A percentile compares a stretch with the other conserved stretches of the same genome.
phyloP scores from a whole-genome alignment of 37 sponge, comb jelly and placozoan genomes.

The Amphimedon queenslandica region DNA sequence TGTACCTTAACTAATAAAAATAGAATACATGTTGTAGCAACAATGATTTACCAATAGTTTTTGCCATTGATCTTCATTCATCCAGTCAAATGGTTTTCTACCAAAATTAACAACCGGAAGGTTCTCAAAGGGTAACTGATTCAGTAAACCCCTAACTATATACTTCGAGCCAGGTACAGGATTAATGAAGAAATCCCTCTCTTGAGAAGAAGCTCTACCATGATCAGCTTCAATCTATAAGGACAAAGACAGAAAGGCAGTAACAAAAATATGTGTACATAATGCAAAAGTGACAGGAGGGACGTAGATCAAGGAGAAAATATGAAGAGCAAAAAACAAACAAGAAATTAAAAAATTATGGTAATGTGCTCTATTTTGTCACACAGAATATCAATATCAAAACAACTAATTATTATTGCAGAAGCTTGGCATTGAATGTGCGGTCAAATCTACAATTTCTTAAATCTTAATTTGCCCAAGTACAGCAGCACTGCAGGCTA shows the following conservation, averaged over 20 bases:
- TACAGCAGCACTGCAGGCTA: too few relatives aligned
- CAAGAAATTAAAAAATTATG: too few relatives aligned
- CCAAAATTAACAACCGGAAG: slow-evolving; percentile 30
- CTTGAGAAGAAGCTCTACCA: slow-evolving; percentile 41
- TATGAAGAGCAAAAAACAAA: too few relatives aligned
- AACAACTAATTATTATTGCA: too few relatives aligned
- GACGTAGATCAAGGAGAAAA: too few relatives aligned
- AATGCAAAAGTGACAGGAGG: too few relatives aligned
- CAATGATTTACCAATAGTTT: slow-evolving; percentile 53
- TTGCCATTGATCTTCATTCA: slow-evolving; percentile 87
- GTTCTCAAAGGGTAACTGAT: neutral
- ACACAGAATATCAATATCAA: too few relatives aligned
- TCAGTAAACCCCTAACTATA: slow-evolving; percentile 38
- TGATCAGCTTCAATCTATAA: slow-evolving; percentile 59
- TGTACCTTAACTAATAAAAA: too few relatives aligned
- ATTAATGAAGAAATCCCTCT: slow-evolving; percentile 64
- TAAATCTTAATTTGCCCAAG: too few relatives aligned
- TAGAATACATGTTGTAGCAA: too few relatives aligned
- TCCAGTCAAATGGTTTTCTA: slow-evolving; percentile 91
- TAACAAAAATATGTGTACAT: too few relatives aligned
- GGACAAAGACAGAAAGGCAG: too few relatives aligned
- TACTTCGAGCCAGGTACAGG: slow-evolving; percentile 50
- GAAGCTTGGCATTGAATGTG: neutral
- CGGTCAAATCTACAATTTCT: neutral
- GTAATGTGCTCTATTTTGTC: neutral